These are phyloP conservation scores for Thrips palmi DNA, from an alignment of 1,140 invertebrate genomes.

Conservation along the genomic window DNA sequence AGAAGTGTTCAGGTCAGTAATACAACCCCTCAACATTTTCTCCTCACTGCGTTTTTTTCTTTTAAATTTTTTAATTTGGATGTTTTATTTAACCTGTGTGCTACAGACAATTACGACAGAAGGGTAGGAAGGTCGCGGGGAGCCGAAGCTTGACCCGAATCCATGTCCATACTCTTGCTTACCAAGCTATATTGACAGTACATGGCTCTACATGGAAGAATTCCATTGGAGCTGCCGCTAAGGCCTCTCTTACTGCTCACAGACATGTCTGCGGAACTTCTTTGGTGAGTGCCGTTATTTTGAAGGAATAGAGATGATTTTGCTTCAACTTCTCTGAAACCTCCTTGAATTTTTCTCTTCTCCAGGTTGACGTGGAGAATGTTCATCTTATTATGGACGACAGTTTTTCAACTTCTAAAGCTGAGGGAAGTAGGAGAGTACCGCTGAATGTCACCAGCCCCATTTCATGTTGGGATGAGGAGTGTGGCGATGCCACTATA, in stretches of 20 bases:
- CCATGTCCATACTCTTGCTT: conserved; percentile 74
- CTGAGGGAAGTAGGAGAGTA: conserved; percentile 31
- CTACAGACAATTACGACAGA: conserved; percentile 9
- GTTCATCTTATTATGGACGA: conserved; percentile 63
- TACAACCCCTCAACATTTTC: conserved; percentile 4
- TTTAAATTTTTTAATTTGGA: neutral
- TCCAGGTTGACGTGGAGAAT: conserved; percentile 45
- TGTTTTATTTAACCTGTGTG: conserved; percentile 5
- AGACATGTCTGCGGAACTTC: conserved; percentile 66
- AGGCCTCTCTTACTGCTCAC: conserved; percentile 67
- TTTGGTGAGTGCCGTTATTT: conserved; percentile 25
- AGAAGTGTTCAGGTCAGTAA: conserved; percentile 36
- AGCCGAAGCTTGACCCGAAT: conserved; percentile 46
- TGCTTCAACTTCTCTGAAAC: neutral
- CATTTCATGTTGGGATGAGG: conserved; percentile 72
- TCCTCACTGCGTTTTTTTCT: neutral
- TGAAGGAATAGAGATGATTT: neutral
- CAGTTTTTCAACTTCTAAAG: conserved; percentile 56
- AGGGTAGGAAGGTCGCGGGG: conserved; percentile 3
- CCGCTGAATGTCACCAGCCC: conserved; percentile 42
- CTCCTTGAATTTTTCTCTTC: conserved; percentile 10
- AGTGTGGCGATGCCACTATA: conserved; percentile 29
- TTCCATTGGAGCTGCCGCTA: conserved; percentile 59
- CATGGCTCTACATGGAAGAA: conserved; percentile 53
- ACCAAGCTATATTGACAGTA: conserved; percentile 62